Percentiles rank a stretch among this genome's conserved stretches.
Conservation (phyloP, 2,113 vertebrate genomes). For the Malurus alboscapulatus region DNA sequence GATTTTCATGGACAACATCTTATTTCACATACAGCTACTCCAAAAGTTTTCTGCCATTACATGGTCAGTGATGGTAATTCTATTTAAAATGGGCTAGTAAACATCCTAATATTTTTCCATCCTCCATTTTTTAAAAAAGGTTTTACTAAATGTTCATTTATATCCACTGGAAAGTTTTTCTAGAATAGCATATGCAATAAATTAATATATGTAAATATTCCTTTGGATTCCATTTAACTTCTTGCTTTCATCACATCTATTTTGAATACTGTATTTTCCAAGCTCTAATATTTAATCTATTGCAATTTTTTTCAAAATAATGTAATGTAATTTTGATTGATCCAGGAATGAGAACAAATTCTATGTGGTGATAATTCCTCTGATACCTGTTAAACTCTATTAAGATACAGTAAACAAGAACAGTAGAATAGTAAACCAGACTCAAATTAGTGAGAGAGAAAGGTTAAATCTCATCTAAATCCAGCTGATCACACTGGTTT, state of each 20-base stretch:
- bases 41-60: neutral
- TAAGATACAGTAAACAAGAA: neutral
- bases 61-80: neutral
- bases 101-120: neutral
- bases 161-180: neutral
- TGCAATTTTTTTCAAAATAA: neutral
- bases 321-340: neutral
- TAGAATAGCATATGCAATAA: neutral
- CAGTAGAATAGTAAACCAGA: neutral
- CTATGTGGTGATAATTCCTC: neutral
- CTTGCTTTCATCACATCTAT: neutral
- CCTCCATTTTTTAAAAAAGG: neutral
- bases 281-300: neutral
- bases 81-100: neutral
- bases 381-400: neutral
- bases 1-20: neutral
- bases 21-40: neutral
- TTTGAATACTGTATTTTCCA: neutral
- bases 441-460: neutral
- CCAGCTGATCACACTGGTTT: neutral
- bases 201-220: neutral
- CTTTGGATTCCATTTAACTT: neutral
- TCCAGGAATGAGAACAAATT: neutral
- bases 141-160: neutral
- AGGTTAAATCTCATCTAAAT: neutral